These are phyloP conservation scores for Pandion haliaetus DNA, from an alignment of 2,113 vertebrate species.

Conservation along the genomic window DNA sequence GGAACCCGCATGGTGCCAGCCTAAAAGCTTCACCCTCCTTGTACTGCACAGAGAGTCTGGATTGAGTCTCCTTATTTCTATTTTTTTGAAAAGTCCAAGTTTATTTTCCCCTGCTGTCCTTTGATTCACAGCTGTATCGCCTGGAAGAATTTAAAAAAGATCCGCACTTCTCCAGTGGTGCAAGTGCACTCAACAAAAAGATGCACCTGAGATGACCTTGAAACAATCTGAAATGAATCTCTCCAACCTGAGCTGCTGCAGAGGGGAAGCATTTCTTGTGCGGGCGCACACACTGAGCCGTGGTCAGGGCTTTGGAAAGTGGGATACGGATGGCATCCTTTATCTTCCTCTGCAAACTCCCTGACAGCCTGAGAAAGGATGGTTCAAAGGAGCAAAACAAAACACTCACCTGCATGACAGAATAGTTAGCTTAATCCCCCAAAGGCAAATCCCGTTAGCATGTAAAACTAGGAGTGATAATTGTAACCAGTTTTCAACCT, in stretches of 20 bases:
- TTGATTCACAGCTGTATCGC: background rate
- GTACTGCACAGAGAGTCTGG: background rate
- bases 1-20: background rate
- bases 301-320: background rate
- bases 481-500: constrained; percentile 15
- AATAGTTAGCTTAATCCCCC: constrained; percentile 14
- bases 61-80: background rate
- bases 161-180: background rate
- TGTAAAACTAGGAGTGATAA: constrained; percentile 30
- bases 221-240: background rate
- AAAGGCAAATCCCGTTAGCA: constrained; percentile 25
- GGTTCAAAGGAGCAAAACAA: constrained; percentile 18
- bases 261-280: background rate
- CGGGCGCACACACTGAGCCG: fast-evolving
- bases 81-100: background rate
- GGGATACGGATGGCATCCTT: background rate
- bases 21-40: background rate
- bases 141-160: background rate
- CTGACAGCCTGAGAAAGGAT: background rate
- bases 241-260: fast-evolving
- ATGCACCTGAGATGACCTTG: background rate
- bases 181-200: background rate
- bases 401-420: constrained; percentile 14
- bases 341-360: background rate
- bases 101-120: background rate